Conservation (phyloP, 2,888 invertebrate species). For the Perizoma affinitatum region DNA sequence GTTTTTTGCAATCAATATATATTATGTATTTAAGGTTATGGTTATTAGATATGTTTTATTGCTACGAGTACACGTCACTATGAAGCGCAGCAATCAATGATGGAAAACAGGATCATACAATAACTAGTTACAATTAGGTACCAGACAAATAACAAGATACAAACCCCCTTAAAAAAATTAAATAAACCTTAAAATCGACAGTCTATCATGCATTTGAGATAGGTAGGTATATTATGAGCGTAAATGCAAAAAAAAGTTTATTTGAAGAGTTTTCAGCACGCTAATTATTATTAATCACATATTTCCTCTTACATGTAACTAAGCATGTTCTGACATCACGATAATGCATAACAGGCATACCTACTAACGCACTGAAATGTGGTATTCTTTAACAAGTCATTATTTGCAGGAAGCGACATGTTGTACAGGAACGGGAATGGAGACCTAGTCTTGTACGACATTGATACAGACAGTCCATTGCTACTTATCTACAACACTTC, state of each 20-base stretch:
- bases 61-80: too few relatives aligned
- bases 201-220: too few relatives aligned
- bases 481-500: conserved; percentile 75
- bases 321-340: conserved; percentile 6
- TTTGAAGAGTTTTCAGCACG: not conserved
- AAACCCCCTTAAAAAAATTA: too few relatives aligned
- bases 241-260: not conserved
- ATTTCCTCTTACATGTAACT: conserved; percentile 9
- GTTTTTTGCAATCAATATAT: too few relatives aligned
- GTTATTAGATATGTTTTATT: too few relatives aligned
- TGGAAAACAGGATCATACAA: too few relatives aligned
- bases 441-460: conserved; percentile 83
- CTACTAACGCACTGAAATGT: conserved; percentile 28
- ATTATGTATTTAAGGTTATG: too few relatives aligned
- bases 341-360: conserved; percentile 24
- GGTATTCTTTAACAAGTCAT: conserved; percentile 18
- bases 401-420: conserved; percentile 85
- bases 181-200: too few relatives aligned
- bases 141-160: too few relatives aligned
- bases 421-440: conserved; percentile 85
- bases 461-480: conserved; percentile 64
- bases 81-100: too few relatives aligned
- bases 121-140: too few relatives aligned
- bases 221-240: too few relatives aligned
- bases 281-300: not conserved